Evolutionary conservation across 2,113 vertebrate genomes (phyloP), one percentile per base, ranked within the genome.

Genomic region (Phylloscopus trochiloides): DNA sequence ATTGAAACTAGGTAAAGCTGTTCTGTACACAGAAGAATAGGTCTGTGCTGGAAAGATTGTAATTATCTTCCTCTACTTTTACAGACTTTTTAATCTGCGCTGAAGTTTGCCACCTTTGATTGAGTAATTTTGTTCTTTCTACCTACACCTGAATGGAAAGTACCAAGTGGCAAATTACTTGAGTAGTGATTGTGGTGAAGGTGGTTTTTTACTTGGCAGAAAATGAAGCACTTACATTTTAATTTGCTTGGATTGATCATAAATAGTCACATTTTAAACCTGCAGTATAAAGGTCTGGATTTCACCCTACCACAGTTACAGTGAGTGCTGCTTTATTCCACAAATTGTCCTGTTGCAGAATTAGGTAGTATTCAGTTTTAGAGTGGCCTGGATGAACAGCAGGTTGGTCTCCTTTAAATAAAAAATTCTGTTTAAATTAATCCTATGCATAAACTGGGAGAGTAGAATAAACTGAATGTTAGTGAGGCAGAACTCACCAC

Each of bases 81-180:
- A 82, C 19, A 86, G 86, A 63, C n/a, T 89, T 95, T 86, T 85
- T 61, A 75, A 54, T 74, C 72, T 88, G 61, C 58, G 24, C 86
- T 92, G 94, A 93, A 96, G 96, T 96, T 91, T 95, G 58, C 77
- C 80, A 86, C 81, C 86, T 97, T 96, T 89, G 67, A 93, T 82
- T 82, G 86, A 68, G 79, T 92, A 61, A 88, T 95, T 96, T 91
- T 93, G 58, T 92, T 92, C 90, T 76, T 94, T 93, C 76, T 91
- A 84, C 75, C 65, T 72, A 34, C 54, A 96, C 65, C 88, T 92
- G 93, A 96, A 91, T 78, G 87, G 88, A 91, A 92, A 42, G 61
- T 86, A 70, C 73, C 26, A 85, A 95, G 55, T 79, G 67, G 63
- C 47, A 88, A 71, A 91, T 93, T 91, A 90, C 59, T 81, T 55